Percentiles rank a stretch among this genome's conserved stretches.
phyloP scores from a whole-genome alignment of 2,113 vertebrate species.

The Dasyornis broadbenti region DNA sequence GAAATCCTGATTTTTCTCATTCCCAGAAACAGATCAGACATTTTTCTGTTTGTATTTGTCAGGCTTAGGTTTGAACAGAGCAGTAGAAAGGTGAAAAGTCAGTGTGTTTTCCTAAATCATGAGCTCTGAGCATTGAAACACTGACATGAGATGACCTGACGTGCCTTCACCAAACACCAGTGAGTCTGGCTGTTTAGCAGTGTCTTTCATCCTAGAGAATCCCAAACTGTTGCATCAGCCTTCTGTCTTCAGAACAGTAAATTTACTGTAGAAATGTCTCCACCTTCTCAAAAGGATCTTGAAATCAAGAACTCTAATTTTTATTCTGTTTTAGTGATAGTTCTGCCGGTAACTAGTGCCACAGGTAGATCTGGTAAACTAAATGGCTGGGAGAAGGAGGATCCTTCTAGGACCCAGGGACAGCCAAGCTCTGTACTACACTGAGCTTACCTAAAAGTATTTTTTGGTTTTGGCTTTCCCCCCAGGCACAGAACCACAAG shows the following conservation, averaged over 20 bases:
- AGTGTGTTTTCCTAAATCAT: background rate
- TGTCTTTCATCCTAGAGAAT: background rate
- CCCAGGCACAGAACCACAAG: fast-evolving
- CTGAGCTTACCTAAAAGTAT: background rate
- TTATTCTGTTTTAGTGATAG: background rate
- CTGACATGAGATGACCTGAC: background rate
- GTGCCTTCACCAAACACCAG: background rate
- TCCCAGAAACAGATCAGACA: background rate
- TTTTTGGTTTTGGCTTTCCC: background rate
- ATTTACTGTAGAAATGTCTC: background rate
- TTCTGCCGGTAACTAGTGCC: background rate
- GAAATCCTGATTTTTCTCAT: background rate
- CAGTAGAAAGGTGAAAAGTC: background rate
- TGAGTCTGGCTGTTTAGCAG: background rate
- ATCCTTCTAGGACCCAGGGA: background rate
- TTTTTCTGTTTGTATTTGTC: background rate
- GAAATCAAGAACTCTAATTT: background rate
- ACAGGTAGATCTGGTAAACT: background rate
- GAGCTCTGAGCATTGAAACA: background rate
- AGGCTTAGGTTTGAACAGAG: background rate
- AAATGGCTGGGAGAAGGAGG: background rate
- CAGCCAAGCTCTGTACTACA: background rate
- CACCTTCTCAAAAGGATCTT: background rate
- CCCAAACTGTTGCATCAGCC: background rate
- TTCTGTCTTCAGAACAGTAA: background rate